Conservation (phyloP, 30 jellyfish, hydroid and myxozoan species). For the Cassiopea xamachana region DNA sequence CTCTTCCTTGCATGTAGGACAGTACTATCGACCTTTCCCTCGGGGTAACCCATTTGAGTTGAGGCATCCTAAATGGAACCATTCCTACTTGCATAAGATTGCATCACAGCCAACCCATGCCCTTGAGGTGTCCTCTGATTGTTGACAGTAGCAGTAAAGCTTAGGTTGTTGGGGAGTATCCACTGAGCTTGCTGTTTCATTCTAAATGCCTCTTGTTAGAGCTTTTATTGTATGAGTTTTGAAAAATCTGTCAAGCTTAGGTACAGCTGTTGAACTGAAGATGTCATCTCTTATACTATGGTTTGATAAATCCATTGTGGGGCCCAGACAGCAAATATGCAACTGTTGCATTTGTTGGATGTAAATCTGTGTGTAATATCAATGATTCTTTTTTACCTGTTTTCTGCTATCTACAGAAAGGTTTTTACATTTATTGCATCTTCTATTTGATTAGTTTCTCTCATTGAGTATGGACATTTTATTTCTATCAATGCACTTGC, state of each 20-base stretch:
- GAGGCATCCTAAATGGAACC: conserved; percentile 17
- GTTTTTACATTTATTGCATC: conserved; percentile 8
- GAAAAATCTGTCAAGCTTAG: background rate
- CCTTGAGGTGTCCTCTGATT: background rate
- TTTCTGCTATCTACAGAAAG: background rate
- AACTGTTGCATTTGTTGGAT: background rate
- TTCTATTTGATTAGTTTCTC: background rate
- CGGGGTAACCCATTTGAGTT: conserved; percentile 6
- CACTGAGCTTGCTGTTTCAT: background rate
- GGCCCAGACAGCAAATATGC: conserved; percentile 27
- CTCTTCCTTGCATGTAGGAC: background rate
- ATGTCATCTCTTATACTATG: conserved; percentile 9
- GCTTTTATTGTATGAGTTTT: background rate
- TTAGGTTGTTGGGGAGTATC: background rate
- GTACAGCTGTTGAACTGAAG: background rate
- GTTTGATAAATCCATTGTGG: conserved; percentile 15
- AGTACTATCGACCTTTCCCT: background rate
- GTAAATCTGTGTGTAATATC: background rate
- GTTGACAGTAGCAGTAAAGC: conserved; percentile 4
- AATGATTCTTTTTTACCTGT: background rate
- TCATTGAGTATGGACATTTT: conserved; percentile 38
- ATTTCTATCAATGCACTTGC: background rate
- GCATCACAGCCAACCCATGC: conserved; percentile 51
- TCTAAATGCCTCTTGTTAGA: background rate
- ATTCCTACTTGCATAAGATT: background rate